Evolutionary conservation across 2,797 vertebrate species (phyloP), one percentile per base, ranked within the genome.

Genomic region (Sebastes diaconus): DNA sequence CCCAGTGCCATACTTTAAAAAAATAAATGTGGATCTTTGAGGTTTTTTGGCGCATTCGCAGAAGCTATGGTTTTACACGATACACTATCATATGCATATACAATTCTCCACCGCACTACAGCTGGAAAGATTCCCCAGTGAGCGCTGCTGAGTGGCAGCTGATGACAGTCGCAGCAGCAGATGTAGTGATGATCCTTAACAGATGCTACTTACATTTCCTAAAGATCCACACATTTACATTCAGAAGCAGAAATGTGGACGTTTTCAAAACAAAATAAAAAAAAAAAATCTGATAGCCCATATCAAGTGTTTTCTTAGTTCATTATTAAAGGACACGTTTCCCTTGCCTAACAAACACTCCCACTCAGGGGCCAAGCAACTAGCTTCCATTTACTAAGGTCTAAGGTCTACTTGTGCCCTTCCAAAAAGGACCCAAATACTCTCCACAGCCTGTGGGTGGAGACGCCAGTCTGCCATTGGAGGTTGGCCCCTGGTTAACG

Each of bases 91-190:
- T n/a, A 46, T 3, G 22, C 8, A 6, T 36, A 25, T 2, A 50
- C 10, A 9, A 32, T 54, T 67, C 25, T 60, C 39, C 69, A 58
- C 22, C 34, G 29, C 52, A n/a, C 42, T 60, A 4, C 73, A 80
- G 60, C 68, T 70, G 72, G 25, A 73, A 3, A 29, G 64, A 72
- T 13, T 72, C 16, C 24, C 32, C 55, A 29, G 20, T 27, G 57
- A 66, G 54, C 0, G 4, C 73, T 55, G 24, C 10, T 69, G 76
- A 82, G 16, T 54, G 75, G 58, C 72, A 72, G 69, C 69, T 74
- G 46, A 64, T 84, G 42, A 72, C 64, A 77, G 77, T 66, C 5
- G 1, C 46, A 50, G 60, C 11, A 69, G 71, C 67, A 73, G 73
- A 58, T 9, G 7, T 16, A n/a, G 20, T 22, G 50, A 22, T 27